Percentiles rank a stretch among this genome's conserved stretches.
Evolutionary conservation across 2,797 vertebrate genomes (phyloP).

Genomic region (Harpagifer antarcticus): DNA sequence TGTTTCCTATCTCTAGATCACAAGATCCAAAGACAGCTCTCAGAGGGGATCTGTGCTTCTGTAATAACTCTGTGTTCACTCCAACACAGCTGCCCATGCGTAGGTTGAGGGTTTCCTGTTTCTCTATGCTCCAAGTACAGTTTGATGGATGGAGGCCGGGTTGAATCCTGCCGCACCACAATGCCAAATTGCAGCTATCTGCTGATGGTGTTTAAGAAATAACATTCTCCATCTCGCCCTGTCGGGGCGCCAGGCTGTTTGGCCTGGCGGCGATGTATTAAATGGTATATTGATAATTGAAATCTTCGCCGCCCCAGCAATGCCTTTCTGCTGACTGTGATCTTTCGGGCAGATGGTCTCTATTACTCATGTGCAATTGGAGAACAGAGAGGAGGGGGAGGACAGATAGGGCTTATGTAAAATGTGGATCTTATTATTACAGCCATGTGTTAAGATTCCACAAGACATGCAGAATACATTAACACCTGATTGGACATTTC

Average conservation of each 20-base stretch:
- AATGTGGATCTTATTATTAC: constrained; percentile 43
- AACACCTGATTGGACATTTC: constrained; percentile 30
- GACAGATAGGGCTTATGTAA: constrained; percentile 26
- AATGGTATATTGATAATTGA: constrained; percentile 86
- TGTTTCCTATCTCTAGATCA: constrained; percentile 39
- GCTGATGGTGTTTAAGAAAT: constrained; percentile 80
- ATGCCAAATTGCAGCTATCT: constrained; percentile 78
- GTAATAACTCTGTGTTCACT: constrained; percentile 47
- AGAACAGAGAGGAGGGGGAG: constrained; percentile 22
- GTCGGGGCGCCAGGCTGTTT: constrained; percentile 75
- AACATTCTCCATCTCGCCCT: constrained; percentile 80
- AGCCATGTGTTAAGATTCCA: constrained; percentile 21
- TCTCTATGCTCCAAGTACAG: constrained; percentile 61
- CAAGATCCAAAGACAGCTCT: constrained; percentile 42
- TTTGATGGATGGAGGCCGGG: constrained; percentile 77
- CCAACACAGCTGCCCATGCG: constrained; percentile 42
- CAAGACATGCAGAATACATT: constrained; percentile 29
- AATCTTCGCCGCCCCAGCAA: constrained; percentile 73
- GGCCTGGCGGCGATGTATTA: constrained; percentile 81
- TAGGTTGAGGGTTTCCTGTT: constrained; percentile 44
- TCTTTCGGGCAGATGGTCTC: constrained; percentile 80
- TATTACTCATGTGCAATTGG: constrained; percentile 79
- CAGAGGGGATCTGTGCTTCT: constrained; percentile 27
- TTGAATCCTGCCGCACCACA: constrained; percentile 53
- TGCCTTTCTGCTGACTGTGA: constrained; percentile 81